Conservation (phyloP, 2,797 vertebrate species). For the Eulemur mongoz region DNA sequence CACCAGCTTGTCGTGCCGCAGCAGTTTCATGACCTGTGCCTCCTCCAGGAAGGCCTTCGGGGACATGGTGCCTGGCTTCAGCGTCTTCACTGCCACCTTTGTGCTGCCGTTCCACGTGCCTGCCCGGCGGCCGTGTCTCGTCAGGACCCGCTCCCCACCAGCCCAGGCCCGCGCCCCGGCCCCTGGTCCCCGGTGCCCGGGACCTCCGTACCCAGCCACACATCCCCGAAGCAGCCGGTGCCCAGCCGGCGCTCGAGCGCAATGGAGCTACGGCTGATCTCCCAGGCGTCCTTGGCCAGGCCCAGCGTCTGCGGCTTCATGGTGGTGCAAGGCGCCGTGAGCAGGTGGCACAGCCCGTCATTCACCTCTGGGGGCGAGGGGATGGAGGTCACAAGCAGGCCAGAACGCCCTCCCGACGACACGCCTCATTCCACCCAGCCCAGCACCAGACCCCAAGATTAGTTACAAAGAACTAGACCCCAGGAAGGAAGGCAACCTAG, state of each 20-base stretch:
- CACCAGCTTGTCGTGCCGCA: conserved; percentile 98
- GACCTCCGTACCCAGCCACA: conserved; percentile 94
- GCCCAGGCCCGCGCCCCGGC: background rate
- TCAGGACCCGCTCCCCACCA: background rate
- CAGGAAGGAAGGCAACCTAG: background rate
- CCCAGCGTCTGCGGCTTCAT: conserved; percentile 94
- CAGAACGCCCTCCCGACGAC: background rate
- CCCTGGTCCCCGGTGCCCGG: background rate
- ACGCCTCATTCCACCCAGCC: background rate
- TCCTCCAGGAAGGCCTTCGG: conserved; percentile 98
- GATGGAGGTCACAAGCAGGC: background rate
- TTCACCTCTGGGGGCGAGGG: conserved; percentile 87
- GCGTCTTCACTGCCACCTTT: conserved; percentile 97
- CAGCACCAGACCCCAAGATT: background rate
- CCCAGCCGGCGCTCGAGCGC: conserved; percentile 91
- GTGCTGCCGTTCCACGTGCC: conserved; percentile 98
- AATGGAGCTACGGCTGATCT: conserved; percentile 91
- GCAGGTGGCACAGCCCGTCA: conserved; percentile 95
- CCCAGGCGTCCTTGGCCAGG: conserved; percentile 96
- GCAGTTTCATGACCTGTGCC: conserved; percentile 98
- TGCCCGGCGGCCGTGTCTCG: conserved; percentile 62
- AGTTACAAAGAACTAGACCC: background rate
- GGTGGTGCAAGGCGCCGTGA: conserved; percentile 89
- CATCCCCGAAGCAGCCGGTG: conserved; percentile 98
- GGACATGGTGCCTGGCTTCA: conserved; percentile 98